Percentiles rank a stretch among this genome's conserved stretches.
phyloP scores from a whole-genome alignment of 2,797 vertebrate species.

The Vespertilio murinus region DNA sequence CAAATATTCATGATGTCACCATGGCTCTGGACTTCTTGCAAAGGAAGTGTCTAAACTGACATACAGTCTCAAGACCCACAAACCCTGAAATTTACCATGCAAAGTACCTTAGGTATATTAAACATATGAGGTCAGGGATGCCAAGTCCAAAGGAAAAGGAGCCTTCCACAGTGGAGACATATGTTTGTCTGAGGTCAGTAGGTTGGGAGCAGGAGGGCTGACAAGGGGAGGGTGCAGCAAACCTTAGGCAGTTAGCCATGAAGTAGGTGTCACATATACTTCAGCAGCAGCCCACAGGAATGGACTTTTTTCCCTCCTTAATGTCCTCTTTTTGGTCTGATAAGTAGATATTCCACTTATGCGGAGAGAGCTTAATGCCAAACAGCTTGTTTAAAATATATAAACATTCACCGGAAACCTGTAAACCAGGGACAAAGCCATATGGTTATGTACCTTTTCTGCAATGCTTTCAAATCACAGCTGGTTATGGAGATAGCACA shows the following conservation, averaged over 20 bases:
- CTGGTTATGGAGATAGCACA: conserved; percentile 52
- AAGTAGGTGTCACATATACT: background rate
- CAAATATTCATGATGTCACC: background rate
- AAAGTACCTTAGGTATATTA: background rate
- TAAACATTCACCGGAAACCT: conserved; percentile 55
- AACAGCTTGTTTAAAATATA: conserved; percentile 70
- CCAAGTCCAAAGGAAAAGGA: background rate
- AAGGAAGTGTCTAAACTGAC: conserved; percentile 10
- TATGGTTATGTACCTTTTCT: conserved; percentile 61
- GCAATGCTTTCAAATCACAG: conserved; percentile 20
- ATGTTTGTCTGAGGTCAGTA: background rate
- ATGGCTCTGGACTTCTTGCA: conserved; percentile 1
- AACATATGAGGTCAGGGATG: background rate
- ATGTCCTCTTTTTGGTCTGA: conserved; percentile 25
- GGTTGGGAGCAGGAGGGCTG: background rate
- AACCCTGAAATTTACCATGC: background rate
- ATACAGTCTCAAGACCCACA: background rate
- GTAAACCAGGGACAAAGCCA: conserved; percentile 58
- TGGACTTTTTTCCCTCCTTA: conserved; percentile 1
- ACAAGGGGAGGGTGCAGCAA: background rate
- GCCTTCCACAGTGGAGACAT: background rate
- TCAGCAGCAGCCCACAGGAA: background rate
- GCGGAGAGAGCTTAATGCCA: conserved; percentile 4
- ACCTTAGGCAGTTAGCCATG: background rate
- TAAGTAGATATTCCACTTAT: conserved; percentile 18